phyloP scores from a whole-genome alignment of 2,797 vertebrate genomes.

The Eulemur rubriventer region DNA sequence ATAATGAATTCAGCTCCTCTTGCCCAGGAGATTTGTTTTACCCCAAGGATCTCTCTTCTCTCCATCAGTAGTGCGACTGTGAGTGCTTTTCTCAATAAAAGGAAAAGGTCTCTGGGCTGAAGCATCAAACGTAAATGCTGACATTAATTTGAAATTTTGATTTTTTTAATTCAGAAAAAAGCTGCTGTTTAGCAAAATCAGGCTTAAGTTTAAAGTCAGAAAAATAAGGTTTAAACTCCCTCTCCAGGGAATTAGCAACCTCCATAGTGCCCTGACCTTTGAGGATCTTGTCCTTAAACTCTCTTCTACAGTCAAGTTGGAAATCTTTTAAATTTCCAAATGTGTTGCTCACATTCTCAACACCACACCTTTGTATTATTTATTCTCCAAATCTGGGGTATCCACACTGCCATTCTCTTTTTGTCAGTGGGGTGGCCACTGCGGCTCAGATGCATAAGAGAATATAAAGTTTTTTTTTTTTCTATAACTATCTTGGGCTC shows the following conservation, averaged over 20 bases:
- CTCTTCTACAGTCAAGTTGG: background rate
- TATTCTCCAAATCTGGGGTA: background rate
- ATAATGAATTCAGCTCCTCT: constrained; percentile 53
- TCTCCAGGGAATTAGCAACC: background rate
- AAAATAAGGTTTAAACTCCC: background rate
- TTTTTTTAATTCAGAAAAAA: background rate
- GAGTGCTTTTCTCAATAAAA: background rate
- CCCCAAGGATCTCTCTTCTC: background rate
- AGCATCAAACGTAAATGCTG: background rate
- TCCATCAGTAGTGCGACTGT: background rate
- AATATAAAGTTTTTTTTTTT: background rate
- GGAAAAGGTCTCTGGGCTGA: background rate
- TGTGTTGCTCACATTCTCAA: background rate
- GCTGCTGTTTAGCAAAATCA: background rate
- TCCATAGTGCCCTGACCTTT: background rate
- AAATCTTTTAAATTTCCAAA: background rate
- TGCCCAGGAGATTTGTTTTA: constrained; percentile 28
- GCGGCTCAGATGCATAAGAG: background rate
- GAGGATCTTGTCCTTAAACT: background rate
- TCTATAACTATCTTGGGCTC: background rate
- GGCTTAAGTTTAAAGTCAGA: background rate
- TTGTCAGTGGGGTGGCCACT: background rate
- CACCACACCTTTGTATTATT: background rate
- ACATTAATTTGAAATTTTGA: constrained; percentile 30
- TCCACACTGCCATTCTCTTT: background rate